Base-by-base conservation (phyloP, 2,113 vertebrate genomes). In the Tenrec ecaudatus region DNA sequence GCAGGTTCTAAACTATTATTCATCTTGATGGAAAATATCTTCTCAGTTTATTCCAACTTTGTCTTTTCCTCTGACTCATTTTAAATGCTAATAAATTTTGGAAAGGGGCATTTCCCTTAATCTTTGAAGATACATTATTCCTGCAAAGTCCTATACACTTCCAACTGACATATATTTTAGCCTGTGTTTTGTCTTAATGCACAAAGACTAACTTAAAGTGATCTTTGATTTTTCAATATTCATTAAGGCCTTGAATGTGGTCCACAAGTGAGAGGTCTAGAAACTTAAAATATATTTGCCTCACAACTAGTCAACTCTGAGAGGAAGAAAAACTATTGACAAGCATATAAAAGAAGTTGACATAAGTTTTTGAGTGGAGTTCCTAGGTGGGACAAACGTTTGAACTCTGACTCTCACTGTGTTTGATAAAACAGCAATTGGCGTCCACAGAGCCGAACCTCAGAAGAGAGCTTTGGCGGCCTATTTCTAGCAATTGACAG, bases 1-100 rank as follows among this genome's bases (percentile, higher is more conserved):
- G 43, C 15, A 38, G 82, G 20, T 66, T 95, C 22, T 36, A 85
- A 73, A 62, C 20, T 82, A 62, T 75, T n/a, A 87, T 64, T 91
- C 69, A 81, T 95, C 10, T 62, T 81, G 27, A 91, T 94, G 7
- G 23, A 90, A 93, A 89, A 81, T 27, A 78, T 40, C 66, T 11
- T 93, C 25, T 84, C 53, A 87, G 5, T 2, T 69, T 84, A 76
- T 89, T 89, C 38, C 38, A 87, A 12, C 33, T 73, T 83, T 62
- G 16, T 23, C 17, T 60, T 9, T 62, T 1, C 53, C 3, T 82
- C 1, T 53, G 47, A 69, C 15, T 92, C 33, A 88, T 58, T 75
- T 80, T 93, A 71, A 73, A 68, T 12, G 88, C 47, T 31, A 76
- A 31, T 53, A 75, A 91, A 47, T 2, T 22, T 88, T 73, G 23